Base-by-base conservation (phyloP, 92 coral and sea anemone species). In the Pocillopora meandrina region DNA sequence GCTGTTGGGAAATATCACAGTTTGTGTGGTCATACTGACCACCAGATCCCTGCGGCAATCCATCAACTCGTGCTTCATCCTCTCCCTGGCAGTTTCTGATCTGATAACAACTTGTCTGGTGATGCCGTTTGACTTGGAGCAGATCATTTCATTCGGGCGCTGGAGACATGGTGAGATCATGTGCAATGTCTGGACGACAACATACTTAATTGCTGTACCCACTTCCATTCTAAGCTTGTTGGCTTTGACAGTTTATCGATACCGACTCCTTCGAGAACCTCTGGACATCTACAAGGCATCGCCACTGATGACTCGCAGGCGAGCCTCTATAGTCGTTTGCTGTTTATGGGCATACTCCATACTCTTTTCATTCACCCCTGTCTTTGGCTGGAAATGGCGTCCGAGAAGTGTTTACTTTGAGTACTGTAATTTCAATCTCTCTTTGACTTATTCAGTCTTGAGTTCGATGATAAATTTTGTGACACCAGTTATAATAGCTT, bases 61-160 rank as follows among this genome's bases (percentile, higher is more conserved):
- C 14, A 47, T 91, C 36, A 82, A 90, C n/a, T 66, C 85, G 6
- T 92, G 91, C 78, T 94, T 90, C 78, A 83, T 94, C 10, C 84
- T 94, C n/a, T 90, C 94, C 16, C 89, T 94, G n/a, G 92, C 98
- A 16, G 59, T 94, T 21, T 92, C 98, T 26, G 98, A 92, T 77
- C 72, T 94, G 69, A 77, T 87, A 62, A 94, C 98, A 9, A 90
- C 95, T 0, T 63, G 88, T 12, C 42, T 94, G 18, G 95, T 84
- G 23, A 92, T 90, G 90, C 85, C 98, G 1, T 81, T 94, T 20
- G 95, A 94, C 49, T 82, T 92, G 52, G 98, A 90, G 21, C 91
- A 72, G 64, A 36, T 90, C 61, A 20, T 92, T 35, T 72, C 87
- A 31, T 55, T 86, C 31, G 79, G 77, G 5, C 79, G 64, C 60